Evolutionary conservation across 1,140 invertebrate genomes (phyloP), one percentile per base, ranked within the genome.

Genomic region (Teleogryllus occipitalis): DNA sequence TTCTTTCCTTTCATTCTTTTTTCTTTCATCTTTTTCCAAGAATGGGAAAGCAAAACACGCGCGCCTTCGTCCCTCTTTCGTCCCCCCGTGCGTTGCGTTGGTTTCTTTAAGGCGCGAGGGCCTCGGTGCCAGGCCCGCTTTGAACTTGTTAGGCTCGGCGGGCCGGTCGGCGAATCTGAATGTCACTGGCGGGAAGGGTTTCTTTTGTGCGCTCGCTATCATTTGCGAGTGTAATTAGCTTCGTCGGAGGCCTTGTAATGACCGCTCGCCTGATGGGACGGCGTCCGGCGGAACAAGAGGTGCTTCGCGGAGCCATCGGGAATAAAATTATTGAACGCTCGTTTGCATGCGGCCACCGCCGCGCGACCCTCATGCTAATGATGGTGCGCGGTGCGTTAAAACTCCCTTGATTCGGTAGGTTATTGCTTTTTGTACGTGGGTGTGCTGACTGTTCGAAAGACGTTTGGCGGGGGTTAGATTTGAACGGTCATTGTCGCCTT

Each of bases 211-310:
- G 54, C 54, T 65, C 54, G 10, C 10, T 65, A 65, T 65, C 54
- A 65, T 65, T 65, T 65, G 54, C 54, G 54, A 65, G 54, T 65
- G 54, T 65, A 65, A 65, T 65, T 65, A 65, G 54, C 54, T 18
- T 10, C 54, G 10, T 10, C 54, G 10, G 54, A 18, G 54, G 18
- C 54, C 54, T 65, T 14, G 54, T 65, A 65, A 10, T 65, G 54
- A 65, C 54, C 54, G 54, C 3, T 65, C 54, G 54, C 18, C 54
- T 65, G 54, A 65, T 65, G 54, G 7, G 54, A 18, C 54, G 10
- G 10, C 54, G 10, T 65, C 18, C 54, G 54, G 18, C 10, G 18
- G 54, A 65, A 65, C 54, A 65, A 65, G 10, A 65, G 54, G 54
- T 18, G 54, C 54, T 65, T 65, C 54, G 54, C 10, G 18, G 54